phyloP scores from a whole-genome alignment of 2,113 vertebrate genomes.

The Halichoeres trimaculatus region DNA sequence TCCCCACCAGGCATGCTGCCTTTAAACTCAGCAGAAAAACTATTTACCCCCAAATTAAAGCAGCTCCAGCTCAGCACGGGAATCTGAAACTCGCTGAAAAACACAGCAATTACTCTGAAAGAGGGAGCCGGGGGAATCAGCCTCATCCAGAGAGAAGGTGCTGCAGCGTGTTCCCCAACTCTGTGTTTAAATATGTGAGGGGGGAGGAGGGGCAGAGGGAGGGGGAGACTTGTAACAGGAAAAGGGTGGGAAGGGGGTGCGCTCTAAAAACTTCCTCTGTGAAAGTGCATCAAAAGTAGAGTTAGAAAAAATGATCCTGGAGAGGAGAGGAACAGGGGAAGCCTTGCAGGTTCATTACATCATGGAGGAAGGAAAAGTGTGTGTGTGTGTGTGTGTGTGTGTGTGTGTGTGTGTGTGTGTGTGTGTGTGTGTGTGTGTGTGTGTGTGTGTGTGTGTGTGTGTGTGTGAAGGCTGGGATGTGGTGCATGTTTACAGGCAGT shows the following conservation, averaged over 20 bases:
- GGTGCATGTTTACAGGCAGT: constrained; percentile 30
- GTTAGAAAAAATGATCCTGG: constrained; percentile 34
- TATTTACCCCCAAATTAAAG: constrained; percentile 80
- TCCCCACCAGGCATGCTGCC: constrained; percentile 62
- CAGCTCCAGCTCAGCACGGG: constrained; percentile 50
- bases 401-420: not conserved
- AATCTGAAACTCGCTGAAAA: constrained; percentile 62
- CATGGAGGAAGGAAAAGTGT: constrained; percentile 37
- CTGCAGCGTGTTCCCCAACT: constrained; percentile 48
- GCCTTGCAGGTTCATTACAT: constrained; percentile 77
- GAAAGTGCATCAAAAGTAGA: constrained; percentile 56
- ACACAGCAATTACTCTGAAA: constrained; percentile 78
- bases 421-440: not conserved
- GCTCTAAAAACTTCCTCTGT: constrained; percentile 46
- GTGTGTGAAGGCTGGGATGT: constrained; percentile 1
- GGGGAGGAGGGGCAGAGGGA: constrained; percentile 3
- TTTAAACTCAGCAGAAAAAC: constrained; percentile 81
- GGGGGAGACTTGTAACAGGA: not conserved
- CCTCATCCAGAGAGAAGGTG: constrained; percentile 70
- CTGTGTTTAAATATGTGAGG: constrained; percentile 43
- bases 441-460: not conserved
- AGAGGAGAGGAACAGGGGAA: constrained; percentile 27
- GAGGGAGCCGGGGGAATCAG: constrained; percentile 66
- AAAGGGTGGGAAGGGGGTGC: not conserved
- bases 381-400: constrained; percentile 19